Base-by-base conservation (phyloP, 1,140 invertebrate species). In the Cydia pomonella region DNA sequence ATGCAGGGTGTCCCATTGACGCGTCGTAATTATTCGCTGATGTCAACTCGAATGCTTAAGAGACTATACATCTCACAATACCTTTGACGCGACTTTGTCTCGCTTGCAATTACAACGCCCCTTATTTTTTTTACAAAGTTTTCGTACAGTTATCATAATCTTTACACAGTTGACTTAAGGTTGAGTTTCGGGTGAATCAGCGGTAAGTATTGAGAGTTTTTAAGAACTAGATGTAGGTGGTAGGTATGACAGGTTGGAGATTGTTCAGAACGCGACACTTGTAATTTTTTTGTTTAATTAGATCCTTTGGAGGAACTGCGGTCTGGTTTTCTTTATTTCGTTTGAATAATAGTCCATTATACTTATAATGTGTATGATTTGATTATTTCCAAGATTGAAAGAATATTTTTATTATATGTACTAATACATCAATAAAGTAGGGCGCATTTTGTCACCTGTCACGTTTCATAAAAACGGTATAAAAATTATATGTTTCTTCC, bases 1-100 rank as follows among this genome's bases (percentile, higher is more conserved):
- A 77, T 84, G 84, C 84, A 84, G 79, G 81, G 79, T 81, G 79
- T 84, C 82, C 78, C 77, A 85, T 86, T 89, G 87, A 87, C 78
- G 76, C 76, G 79, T 5, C 80, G 78, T 90, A 92, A 92, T 91
- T 92, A 89, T 81, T 80, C 82, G 82, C 80, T 86, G 83, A 85
- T 85, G 81, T 85, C 87, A 81, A 84, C 89, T 92, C 82, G 76
- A 89, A 83, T 86, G 87, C 84, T 91, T 89, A 91, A 92, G 90
- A 80, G 87, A 77, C 84, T 87, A 87, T 88, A 82, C 87, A 78
- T 77, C 85, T 84, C 84, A 92, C 88, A 91, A 91, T 92, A 74
- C 84, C 83, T 91, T 87, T 87, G 88, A 87, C 80, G 79, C 83
- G 86, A 91, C 89, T 91, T 92, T 92, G 90, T 91, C 87, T 90